These are phyloP conservation scores for Platyscapa corneri DNA, from an alignment of 1,140 invertebrate genomes.

Conservation along the genomic window DNA sequence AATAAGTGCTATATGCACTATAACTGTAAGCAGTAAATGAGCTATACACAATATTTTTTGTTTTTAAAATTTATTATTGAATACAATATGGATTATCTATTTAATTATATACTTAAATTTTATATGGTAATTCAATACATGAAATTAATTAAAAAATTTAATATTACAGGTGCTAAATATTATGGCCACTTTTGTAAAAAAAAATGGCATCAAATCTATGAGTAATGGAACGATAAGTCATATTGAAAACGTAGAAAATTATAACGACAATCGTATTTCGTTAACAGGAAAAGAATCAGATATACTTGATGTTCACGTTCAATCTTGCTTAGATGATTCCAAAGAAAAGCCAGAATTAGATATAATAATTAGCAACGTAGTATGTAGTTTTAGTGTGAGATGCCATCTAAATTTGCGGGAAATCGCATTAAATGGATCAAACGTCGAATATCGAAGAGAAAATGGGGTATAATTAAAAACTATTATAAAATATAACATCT, in stretches of 20 bases:
- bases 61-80: too few relatives aligned
- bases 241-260: slow-evolving; percentile 75
- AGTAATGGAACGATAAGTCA: slow-evolving; percentile 75
- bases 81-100: too few relatives aligned
- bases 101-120: not conserved
- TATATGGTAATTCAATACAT: not conserved
- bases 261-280: slow-evolving; percentile 59
- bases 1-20: too few relatives aligned
- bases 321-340: slow-evolving; percentile 67
- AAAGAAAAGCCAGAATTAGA: slow-evolving; percentile 84
- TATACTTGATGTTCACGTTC: slow-evolving; percentile 60
- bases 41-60: too few relatives aligned
- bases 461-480: slow-evolving; percentile 80
- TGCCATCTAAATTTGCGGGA: slow-evolving; percentile 97
- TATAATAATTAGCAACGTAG: slow-evolving; percentile 98
- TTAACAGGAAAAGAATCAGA: slow-evolving; percentile 63
- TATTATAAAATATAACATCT: not conserved
- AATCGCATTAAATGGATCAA: slow-evolving; percentile 92
- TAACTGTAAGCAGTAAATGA: too few relatives aligned
- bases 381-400: slow-evolving; percentile 97
- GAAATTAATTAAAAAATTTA: slow-evolving; percentile 18
- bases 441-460: slow-evolving; percentile 97
- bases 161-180: slow-evolving; percentile 66
- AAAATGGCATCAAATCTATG: slow-evolving; percentile 82
- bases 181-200: slow-evolving; percentile 84